Evolutionary conservation across 1,140 invertebrate species (phyloP), one percentile per base, ranked within the genome.

Genomic region (Drusus annulatus): DNA sequence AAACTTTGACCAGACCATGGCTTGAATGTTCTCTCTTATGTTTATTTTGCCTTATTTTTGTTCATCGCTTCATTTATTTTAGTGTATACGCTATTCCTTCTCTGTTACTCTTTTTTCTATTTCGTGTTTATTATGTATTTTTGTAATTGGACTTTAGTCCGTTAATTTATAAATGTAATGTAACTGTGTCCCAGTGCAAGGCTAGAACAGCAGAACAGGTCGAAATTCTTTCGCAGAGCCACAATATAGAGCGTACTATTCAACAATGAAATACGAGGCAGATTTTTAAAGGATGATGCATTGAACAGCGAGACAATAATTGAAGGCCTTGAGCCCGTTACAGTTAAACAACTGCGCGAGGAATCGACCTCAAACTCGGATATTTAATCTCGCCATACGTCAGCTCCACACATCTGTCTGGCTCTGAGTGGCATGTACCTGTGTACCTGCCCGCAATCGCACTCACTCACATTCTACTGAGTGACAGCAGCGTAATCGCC

Each of bases 301-400:
- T 63, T 25, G 60, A 23, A 23, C 60, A 63, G 58, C 23, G 60
- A 63, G 21, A 63, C 60, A 63, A 63, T 28, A 63, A 63, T 63
- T 23, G 17, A 23, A 2, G 23, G 23, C 60, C 60, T 63, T 63
- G 60, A 63, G 60, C 60, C 15, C 17, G 60, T 21, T 63, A 63
- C 60, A 23, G 60, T 63, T 63, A 63, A 63, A 13, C 17, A 63
- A 63, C 23, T 63, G n/a, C 23, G 28, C 60, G 60, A 63, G 23
- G 60, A 63, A 63, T 28, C 60, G 60, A 63, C 60, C 60, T 63
- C 15, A 63, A 63, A 63, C 60, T 63, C 60, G 60, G 23, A 17
- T 56, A 17, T 21, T n/a, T 56, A 17, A 21, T 10, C 6, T 56
- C 19, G 10, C 19, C n/a, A 56, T 56, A n/a, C 54, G 10, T 56